Conservation (phyloP, 2,797 vertebrate species). For the Apodemus agrarius region DNA sequence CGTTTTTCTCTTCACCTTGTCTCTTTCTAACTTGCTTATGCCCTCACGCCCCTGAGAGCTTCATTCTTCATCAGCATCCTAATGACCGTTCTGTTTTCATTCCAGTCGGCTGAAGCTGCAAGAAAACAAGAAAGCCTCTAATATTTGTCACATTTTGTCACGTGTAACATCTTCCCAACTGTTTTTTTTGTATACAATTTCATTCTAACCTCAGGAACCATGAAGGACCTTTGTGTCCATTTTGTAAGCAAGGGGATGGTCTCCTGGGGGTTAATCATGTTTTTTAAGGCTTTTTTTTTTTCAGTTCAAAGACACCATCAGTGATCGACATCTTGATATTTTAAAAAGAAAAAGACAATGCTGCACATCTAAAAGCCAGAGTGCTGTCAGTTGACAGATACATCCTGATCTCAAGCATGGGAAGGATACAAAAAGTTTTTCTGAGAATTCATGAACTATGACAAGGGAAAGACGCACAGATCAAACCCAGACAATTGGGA, state of each 20-base stretch:
- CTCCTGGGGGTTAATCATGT: background rate
- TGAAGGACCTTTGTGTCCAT: conserved; percentile 39
- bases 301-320: background rate
- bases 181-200: background rate
- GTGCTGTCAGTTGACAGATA: background rate
- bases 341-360: conserved; percentile 46
- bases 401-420: background rate
- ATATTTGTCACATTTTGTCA: background rate
- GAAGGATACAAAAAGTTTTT: conserved; percentile 38
- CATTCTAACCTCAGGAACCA: background rate
- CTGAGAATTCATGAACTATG: conserved; percentile 8
- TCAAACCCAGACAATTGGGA: background rate
- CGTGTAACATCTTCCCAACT: background rate
- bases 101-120: background rate
- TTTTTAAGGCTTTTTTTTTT: background rate
- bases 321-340: conserved; percentile 14
- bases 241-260: conserved; percentile 37
- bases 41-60: background rate
- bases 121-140: background rate
- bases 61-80: background rate
- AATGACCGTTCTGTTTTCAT: background rate
- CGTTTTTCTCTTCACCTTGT: background rate
- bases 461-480: background rate
- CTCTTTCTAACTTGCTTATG: background rate
- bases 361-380: conserved; percentile 21